Conservation (phyloP, 2,797 vertebrate species). For the Centropyge bicolor region DNA sequence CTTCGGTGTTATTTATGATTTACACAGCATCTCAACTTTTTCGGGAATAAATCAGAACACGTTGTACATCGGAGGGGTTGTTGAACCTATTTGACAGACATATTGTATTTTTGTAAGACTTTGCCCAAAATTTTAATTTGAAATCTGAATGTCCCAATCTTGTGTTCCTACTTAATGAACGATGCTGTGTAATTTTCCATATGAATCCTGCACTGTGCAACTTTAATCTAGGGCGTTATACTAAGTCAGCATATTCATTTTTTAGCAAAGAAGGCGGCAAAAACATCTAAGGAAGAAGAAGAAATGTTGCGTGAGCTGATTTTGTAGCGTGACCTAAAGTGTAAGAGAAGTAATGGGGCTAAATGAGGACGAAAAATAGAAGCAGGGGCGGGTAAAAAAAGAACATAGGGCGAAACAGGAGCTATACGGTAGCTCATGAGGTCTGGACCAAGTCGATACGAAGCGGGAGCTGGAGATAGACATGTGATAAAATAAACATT, state of each 20-base stretch:
- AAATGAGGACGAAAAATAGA: conserved; percentile 14
- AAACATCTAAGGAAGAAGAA: conserved; percentile 9
- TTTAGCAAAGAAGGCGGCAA: not conserved
- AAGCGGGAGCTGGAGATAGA: conserved; percentile 16
- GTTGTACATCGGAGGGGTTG: not conserved
- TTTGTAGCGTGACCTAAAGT: not conserved
- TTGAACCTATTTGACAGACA: not conserved
- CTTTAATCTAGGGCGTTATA: not conserved
- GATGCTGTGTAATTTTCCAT: not conserved
- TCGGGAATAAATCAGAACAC: not conserved
- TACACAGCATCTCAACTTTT: no score
- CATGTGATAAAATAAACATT: conserved; percentile 68
- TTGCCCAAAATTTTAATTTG: not conserved
- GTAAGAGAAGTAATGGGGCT: not conserved
- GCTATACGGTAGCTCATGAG: not conserved
- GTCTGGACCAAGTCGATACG: conserved; percentile 10
- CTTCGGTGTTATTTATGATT: no score
- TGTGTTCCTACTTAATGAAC: not conserved
- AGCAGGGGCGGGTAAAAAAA: not conserved
- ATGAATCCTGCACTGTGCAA: not conserved
- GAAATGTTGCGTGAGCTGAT: not conserved
- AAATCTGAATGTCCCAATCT: not conserved
- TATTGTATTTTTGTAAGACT: not conserved
- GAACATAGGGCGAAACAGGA: not conserved
- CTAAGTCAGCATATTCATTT: not conserved